A percentile compares a stretch with the other conserved stretches of the same genome.
These are phyloP conservation scores for Odontophorus gujanensis DNA, from an alignment of 2,113 vertebrate species.

Conservation along the genomic window DNA sequence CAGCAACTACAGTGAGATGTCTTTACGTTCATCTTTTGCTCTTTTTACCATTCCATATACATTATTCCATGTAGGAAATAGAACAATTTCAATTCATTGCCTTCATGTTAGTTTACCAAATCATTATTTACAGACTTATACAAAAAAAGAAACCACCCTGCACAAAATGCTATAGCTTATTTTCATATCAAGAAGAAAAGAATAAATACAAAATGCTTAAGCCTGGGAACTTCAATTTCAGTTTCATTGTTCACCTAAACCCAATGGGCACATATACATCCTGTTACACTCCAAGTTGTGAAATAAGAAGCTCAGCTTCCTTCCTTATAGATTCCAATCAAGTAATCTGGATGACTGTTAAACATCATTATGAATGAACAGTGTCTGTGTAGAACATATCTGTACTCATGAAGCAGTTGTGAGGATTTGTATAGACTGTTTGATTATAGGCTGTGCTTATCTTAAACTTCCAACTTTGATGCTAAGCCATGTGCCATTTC, in stretches of 20 bases:
- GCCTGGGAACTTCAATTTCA: neutral
- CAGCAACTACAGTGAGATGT: neutral
- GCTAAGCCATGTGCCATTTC: neutral
- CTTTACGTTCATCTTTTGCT: neutral
- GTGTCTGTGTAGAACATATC: neutral
- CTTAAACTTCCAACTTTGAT: neutral
- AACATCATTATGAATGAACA: neutral
- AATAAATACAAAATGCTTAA: neutral
- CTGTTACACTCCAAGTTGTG: neutral
- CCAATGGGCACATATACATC: neutral
- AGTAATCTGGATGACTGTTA: neutral
- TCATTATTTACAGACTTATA: neutral
- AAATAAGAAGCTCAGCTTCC: neutral
- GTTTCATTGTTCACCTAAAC: neutral
- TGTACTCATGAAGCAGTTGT: neutral
- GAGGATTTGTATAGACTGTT: neutral
- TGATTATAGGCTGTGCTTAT: neutral
- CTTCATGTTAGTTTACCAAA: neutral
- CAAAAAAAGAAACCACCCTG: neutral
- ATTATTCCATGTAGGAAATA: neutral
- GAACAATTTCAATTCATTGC: neutral
- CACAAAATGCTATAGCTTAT: neutral
- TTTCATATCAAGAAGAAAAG: neutral
- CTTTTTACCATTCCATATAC: neutral
- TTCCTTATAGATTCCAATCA: neutral